phyloP scores from a whole-genome alignment of 2,888 invertebrate species.

The Microctonus aethiopoides region DNA sequence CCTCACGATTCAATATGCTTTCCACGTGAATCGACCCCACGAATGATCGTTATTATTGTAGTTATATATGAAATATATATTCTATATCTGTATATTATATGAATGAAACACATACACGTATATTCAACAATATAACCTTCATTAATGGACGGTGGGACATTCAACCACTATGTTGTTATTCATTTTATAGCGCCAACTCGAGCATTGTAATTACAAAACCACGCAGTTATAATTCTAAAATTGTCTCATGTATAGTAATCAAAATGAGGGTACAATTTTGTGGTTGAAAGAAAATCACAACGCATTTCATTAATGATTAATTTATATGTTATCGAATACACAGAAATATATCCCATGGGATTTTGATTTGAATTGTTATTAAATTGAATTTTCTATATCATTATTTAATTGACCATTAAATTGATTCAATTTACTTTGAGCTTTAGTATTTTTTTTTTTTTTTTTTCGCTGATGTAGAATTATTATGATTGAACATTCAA shows the following conservation, averaged over 20 bases:
- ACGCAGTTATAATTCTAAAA: conserved; percentile 6
- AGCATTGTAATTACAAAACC: conserved; percentile 6
- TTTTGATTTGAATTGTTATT: neutral
- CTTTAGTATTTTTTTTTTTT: neutral
- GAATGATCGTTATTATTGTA: neutral
- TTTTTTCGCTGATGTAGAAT: neutral
- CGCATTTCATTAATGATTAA: neutral
- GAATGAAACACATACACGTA: no score
- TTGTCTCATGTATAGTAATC: conserved; percentile 1
- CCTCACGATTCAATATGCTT: neutral
- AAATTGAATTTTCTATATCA: neutral
- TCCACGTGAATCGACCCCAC: neutral
- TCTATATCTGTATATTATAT: no score
- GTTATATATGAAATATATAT: neutral
- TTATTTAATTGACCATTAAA: no score
- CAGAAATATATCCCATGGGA: neutral
- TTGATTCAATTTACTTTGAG: neutral
- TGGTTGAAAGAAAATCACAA: neutral
- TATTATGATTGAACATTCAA: neutral
- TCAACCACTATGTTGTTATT: conserved; percentile 1
- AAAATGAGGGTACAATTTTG: conserved; percentile 2
- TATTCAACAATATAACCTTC: neutral
- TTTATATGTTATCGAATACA: neutral
- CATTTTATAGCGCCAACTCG: conserved; percentile 7
- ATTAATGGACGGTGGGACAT: conserved; percentile 12